Evolutionary conservation across 2,113 vertebrate species (phyloP), one percentile per base, ranked within the genome.

Genomic region (Neodontobutis hainanensis): DNA sequence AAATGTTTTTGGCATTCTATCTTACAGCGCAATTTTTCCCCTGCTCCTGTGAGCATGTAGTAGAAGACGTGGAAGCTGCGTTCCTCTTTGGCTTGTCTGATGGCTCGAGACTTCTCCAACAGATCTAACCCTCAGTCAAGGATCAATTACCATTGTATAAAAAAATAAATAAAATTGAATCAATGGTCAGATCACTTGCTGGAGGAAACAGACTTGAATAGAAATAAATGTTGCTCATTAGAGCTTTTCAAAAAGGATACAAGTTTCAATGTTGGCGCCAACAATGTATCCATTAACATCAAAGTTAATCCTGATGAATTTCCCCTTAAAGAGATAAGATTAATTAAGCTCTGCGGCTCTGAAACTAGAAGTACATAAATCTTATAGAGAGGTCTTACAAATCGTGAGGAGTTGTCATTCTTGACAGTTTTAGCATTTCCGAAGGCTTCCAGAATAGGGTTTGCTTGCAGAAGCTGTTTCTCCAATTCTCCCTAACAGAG

Each of bases 251-350:
- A 16, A 6, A 12, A 95, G 93, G 96, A 98, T 99, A 92, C 96
- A 99, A 61, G 97, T 98, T 89, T 99, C 97, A 0, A 99, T 99
- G 82, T 99, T 99, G 77, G 97, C 97, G 61, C 97, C 97, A 53
- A 98, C 96, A 8, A 99, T 99, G 90, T 98, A 97, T 56, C 97
- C 96, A 0, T 95, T 98, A 76, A 99, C 96, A 55, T 99, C 97
- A 73, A 99, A 99, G 91, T 99, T 99, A 91, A 99, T 99, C 82
- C 97, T 92, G 86, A 99, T 98, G 86, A 99, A 99, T 76, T 99
- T 99, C 47, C 97, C 97, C 97, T 99, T 53, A 38, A 69, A 73
- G 0, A 47, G 52, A 44, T 62, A 35, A 62, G 2, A 35, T 16
- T 19, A 5, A 11, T 58, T 43, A 19, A 15, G 16, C 3, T 11